Base-by-base conservation (phyloP, 2,888 invertebrate genomes). In the Aphelenchoides bicaudatus region DNA sequence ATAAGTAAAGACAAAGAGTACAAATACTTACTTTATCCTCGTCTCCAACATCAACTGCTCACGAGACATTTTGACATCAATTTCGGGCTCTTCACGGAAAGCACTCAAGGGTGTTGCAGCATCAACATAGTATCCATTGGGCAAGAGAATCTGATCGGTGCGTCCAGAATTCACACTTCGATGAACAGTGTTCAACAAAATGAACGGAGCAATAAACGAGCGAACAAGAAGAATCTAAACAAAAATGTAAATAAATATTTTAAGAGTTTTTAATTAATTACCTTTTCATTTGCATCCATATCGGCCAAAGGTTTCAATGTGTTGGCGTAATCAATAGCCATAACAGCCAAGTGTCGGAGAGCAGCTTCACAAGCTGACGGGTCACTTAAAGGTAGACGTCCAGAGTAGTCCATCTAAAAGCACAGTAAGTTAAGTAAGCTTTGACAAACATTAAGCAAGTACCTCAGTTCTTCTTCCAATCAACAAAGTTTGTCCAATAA, bases 221-320 rank as follows among this genome's bases (percentile, higher is more conserved):
- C 70, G 61, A 10, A 74, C 57, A 16, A 75, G 55, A 0, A 62
- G 31, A 13, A 72, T 38, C 75, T 74, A 57, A 56, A 73, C 61
- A 48, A 29, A 8, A 13, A 51, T 46, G 47, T 2, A 46, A 46
- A 46, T 46, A 25, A 19, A 16, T 46, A 19, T 16, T 46, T 21
- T 46, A 25, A 2, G 28, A 2, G n/a, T 19, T 46, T 16, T 46
- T 1, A 34, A 59, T 23, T 10, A 65, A 57, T 23, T 10, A 75
- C 74, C 66, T 74, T 73, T 61, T 75, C 72, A 10, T 63, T 58
- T 2, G 64, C 61, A 29, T 60, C 57, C 46, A 77, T 50, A 55
- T 76, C 75, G 31, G 76, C 75, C 39, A 76, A 71, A 13, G 76
- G 76, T 49, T 73, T 72, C 28, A 76, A 59, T 6, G 77, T 77